Base-by-base conservation (phyloP, 2,113 vertebrate genomes). In the Oryzias celebensis region DNA sequence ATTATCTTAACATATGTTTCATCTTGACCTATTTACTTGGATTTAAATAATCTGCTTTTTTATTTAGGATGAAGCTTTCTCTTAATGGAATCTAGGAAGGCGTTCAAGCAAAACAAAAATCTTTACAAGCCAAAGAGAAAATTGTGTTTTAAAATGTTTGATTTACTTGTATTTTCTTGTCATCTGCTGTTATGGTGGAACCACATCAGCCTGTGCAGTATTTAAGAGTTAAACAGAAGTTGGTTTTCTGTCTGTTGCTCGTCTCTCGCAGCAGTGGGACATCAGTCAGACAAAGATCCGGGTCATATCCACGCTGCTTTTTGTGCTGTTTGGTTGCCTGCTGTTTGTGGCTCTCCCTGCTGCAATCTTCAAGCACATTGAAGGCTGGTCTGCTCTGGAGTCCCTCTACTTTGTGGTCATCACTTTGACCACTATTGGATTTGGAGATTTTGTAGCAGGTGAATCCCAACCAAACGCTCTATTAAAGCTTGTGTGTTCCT, bases 381-480 rank as follows among this genome's bases (percentile, higher is more conserved):
- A 98, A 91, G 94, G 94, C 65, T 98, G 96, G 96, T 94, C 93
- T 26, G 93, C 93, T 0, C 86, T 97, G 80, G 96, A 98, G 49
- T 94, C 96, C 44, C 93, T 98, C 68, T 98, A 98, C 79, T 98
- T 97, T 71, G 96, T 97, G 74, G 96, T 98, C 77, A 94, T 91
- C 73, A 91, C 90, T 52, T 68, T 91, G 67, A 91, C 90, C 0
- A 91, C 90, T 31, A 91, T 98, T 72, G 96, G 96, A 61, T 98
- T 98, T 75, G 96, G 96, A 8, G 96, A 98, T 87, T 98, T 97
- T 42, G 96, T 98, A 16, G 96, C 96, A 92, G 96, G 96, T 98
- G 77, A 12, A 57, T 22, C 3, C 16, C 65, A 49, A 4, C 44
- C 44, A 42, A 16, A 51, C 23, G 28, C 26, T 31, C 20, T 20